Evolutionary conservation across 2,888 invertebrate species (phyloP).

Genomic region (Zele albiditarsus): DNA sequence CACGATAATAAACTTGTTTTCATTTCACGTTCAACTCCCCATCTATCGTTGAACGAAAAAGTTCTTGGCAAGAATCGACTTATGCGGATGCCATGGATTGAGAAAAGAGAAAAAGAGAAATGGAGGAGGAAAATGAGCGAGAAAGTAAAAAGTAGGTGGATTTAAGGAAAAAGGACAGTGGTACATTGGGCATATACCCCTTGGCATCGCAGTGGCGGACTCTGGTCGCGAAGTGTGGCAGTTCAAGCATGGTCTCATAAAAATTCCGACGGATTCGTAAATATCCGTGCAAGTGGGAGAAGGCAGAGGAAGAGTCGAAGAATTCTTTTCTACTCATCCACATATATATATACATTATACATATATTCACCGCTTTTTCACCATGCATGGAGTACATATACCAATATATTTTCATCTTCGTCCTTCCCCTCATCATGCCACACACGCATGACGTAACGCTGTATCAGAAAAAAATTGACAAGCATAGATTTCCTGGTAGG

Average conservation of each 20-base stretch:
- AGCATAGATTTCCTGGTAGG: slow-evolving; percentile 49
- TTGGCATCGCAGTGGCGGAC: background rate
- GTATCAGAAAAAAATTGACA: slow-evolving; percentile 46
- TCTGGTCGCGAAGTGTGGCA: background rate
- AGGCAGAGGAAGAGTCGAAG: background rate
- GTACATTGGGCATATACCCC: background rate
- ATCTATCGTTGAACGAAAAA: slow-evolving; percentile 31
- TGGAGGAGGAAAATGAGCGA: slow-evolving; percentile 43
- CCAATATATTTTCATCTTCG: slow-evolving; percentile 40
- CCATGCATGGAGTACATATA: slow-evolving; percentile 38
- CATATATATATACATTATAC: too few relatives aligned
- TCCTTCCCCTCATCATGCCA: slow-evolving; percentile 20
- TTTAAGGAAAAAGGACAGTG: background rate
- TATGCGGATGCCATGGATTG: slow-evolving; percentile 45
- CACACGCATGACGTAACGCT: slow-evolving; percentile 37
- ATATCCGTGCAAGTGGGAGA: slow-evolving; percentile 39
- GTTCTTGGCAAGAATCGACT: slow-evolving; percentile 48
- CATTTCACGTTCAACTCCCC: slow-evolving; percentile 40
- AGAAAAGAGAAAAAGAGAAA: slow-evolving; percentile 43
- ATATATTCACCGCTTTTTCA: slow-evolving; percentile 37
- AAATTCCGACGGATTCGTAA: slow-evolving; percentile 52
- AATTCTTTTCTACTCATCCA: background rate
- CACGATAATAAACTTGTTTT: slow-evolving; percentile 50
- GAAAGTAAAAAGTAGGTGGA: background rate
- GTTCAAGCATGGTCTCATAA: slow-evolving; percentile 51